Percentiles rank a stretch among this genome's conserved stretches.
These are phyloP conservation scores for Himalopsyche phryganea DNA, from an alignment of 1,140 invertebrate species.

Conservation along the genomic window DNA sequence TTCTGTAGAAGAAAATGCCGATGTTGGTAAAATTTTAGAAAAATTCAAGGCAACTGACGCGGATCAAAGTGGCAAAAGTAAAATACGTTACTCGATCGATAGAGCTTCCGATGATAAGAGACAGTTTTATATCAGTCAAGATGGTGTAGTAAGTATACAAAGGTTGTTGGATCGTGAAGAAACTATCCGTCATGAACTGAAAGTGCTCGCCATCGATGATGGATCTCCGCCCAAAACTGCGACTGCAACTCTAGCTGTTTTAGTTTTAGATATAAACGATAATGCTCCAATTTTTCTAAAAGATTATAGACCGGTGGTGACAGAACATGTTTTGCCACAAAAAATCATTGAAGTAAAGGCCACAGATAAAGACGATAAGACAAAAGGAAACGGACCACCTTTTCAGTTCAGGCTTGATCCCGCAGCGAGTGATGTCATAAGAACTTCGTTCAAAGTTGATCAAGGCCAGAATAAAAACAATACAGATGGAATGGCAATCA, in stretches of 20 bases:
- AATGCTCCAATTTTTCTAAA: conserved; percentile 56
- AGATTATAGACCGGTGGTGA: conserved; percentile 61
- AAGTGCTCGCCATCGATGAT: conserved; percentile 63
- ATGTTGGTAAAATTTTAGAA: conserved; percentile 58
- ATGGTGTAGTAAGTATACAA: conserved; percentile 61
- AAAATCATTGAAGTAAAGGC: conserved; percentile 63
- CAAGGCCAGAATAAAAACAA: conserved; percentile 54
- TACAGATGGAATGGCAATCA: conserved; percentile 61
- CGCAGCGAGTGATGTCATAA: conserved; percentile 57
- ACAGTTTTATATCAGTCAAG: conserved; percentile 58
- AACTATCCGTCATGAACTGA: conserved; percentile 56
- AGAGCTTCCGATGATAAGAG: conserved; percentile 57
- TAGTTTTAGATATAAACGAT: conserved; percentile 68
- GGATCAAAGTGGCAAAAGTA: conserved; percentile 57
- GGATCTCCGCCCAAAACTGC: conserved; percentile 62
- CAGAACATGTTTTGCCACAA: conserved; percentile 58
- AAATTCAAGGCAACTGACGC: conserved; percentile 62
- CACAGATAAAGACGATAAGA: conserved; percentile 61
- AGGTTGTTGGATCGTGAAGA: conserved; percentile 56
- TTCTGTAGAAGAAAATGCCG: conserved; percentile 60
- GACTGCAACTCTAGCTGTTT: conserved; percentile 63
- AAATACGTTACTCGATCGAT: conserved; percentile 58
- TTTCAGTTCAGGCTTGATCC: conserved; percentile 62
- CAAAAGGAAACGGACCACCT: conserved; percentile 61
- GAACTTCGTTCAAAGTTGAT: conserved; percentile 60